Percentiles rank a stretch among this genome's conserved stretches.
phyloP scores from a whole-genome alignment of 2,113 vertebrate species.

The Coptodon bakossiorum region DNA sequence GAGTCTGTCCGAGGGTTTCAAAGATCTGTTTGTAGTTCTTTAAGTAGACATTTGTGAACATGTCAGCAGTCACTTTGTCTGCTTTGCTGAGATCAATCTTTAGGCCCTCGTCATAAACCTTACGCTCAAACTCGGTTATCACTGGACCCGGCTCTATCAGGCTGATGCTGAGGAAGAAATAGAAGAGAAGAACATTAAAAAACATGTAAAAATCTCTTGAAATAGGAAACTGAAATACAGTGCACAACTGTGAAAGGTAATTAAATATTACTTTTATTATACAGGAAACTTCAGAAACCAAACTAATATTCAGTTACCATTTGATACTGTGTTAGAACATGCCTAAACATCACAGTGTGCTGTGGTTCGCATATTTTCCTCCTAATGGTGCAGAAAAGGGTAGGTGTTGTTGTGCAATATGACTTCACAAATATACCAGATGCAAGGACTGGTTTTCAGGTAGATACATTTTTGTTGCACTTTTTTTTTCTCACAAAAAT shows the following conservation, averaged over 20 bases:
- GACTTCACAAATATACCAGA: not conserved
- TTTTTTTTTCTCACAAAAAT: not conserved
- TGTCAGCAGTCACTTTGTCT: constrained; percentile 78
- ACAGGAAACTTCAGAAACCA: not conserved
- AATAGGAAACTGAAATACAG: not conserved
- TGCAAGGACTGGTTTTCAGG: not conserved
- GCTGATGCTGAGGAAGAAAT: constrained; percentile 62
- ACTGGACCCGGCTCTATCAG: constrained; percentile 81
- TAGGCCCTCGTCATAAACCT: constrained; percentile 77
- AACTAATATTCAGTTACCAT: not conserved
- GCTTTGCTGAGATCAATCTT: constrained; percentile 81
- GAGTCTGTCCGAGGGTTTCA: constrained; percentile 76
- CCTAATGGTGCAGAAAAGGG: not conserved
- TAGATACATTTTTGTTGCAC: not conserved
- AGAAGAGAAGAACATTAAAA: not conserved
- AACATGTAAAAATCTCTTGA: not conserved
- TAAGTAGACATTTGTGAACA: constrained; percentile 80
- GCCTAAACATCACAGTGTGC: not conserved
- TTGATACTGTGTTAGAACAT: not conserved
- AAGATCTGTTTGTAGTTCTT: constrained; percentile 83
- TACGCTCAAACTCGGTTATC: constrained; percentile 80
- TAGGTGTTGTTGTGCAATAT: not conserved
- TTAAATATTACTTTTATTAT: not conserved
- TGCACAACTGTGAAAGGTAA: not conserved
- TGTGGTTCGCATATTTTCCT: not conserved